Base-by-base conservation (phyloP, 2,113 vertebrate species). In the Thymallus thymallus region DNA sequence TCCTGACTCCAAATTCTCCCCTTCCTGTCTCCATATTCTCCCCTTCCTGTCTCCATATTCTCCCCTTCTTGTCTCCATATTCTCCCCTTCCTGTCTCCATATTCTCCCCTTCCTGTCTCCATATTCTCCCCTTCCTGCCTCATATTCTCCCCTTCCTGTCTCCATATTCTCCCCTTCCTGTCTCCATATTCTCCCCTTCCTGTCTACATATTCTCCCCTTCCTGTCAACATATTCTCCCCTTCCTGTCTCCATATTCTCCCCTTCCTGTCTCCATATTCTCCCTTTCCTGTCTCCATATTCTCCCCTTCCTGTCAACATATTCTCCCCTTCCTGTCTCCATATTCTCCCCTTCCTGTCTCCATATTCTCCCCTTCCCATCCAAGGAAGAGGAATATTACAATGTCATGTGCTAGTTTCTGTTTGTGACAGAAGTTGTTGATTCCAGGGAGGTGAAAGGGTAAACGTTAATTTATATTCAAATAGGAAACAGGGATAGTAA, bases 261-360 rank as follows among this genome's bases (percentile, higher is more conserved):
- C 61, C 84, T 48, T 23, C 32, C 71, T n/a, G n/a, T n/a, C n/a
- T n/a, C n/a, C n/a, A n/a, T n/a, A n/a, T n/a, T n/a, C n/a, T n/a
- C n/a, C n/a, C n/a, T n/a, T n/a, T n/a, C n/a, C n/a, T n/a, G n/a
- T n/a, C 56, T 83, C 72, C 13, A 16, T 51, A 60, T 9, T 58
- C 14, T 4, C 13, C 24, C 61, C 84, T 48, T 23, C 32, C 71
- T n/a, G n/a, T n/a, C 56, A 82, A 71, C 13, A 16, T 51, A 60
- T 9, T 58, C 14, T 4, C 13, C 24, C 61, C 84, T 48, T 23
- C 32, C 71, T n/a, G n/a, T n/a, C 56, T 83, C 72, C 13, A 16
- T 51, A 60, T 9, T 58, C 14, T 4, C 13, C 73, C 86, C 83
- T 87, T 89, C 83, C 86, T 83, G 87, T 80, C 56, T 83, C 72